Conservation (phyloP, 2,797 vertebrate species). For the Rhinophrynus dorsalis region DNA sequence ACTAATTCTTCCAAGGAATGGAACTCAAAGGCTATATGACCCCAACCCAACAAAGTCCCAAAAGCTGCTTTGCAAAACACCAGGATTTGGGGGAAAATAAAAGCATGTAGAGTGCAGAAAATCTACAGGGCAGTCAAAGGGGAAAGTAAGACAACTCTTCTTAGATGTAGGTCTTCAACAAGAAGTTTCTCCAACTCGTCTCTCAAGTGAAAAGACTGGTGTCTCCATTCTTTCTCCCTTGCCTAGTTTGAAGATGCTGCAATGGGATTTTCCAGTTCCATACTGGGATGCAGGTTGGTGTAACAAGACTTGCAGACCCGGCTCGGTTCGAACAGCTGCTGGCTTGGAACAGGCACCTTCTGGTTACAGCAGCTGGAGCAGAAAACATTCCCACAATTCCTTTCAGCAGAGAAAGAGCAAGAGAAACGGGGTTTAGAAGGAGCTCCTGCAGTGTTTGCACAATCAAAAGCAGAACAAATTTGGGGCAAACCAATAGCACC, state of each 20-base stretch:
- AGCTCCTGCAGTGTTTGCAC: too few species aligned
- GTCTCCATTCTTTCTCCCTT: constrained; percentile 41
- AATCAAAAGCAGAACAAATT: too few species aligned
- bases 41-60: not conserved
- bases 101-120: constrained; percentile 5
- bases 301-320: constrained; percentile 93
- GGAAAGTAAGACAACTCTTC: not conserved
- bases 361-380: constrained; percentile 97
- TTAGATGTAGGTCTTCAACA: not conserved
- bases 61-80: too few species aligned
- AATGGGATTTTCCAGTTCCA: constrained; percentile 92
- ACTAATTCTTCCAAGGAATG: not conserved
- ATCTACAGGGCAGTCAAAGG: constrained; percentile 10
- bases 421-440: too few species aligned
- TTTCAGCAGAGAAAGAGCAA: constrained; percentile 59
- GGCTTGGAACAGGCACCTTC: constrained; percentile 97
- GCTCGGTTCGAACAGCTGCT: constrained; percentile 95
- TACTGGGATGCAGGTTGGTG: constrained; percentile 79
- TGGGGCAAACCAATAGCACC: too few species aligned
- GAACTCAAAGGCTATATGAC: not conserved
- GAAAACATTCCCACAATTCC: constrained; percentile 98
- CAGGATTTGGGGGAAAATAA: constrained; percentile 2
- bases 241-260: constrained; percentile 87
- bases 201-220: constrained; percentile 46
- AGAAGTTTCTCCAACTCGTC: constrained; percentile 1